Evolutionary conservation across 2,113 vertebrate genomes (phyloP).

Genomic region (Colossoma macropomum): DNA sequence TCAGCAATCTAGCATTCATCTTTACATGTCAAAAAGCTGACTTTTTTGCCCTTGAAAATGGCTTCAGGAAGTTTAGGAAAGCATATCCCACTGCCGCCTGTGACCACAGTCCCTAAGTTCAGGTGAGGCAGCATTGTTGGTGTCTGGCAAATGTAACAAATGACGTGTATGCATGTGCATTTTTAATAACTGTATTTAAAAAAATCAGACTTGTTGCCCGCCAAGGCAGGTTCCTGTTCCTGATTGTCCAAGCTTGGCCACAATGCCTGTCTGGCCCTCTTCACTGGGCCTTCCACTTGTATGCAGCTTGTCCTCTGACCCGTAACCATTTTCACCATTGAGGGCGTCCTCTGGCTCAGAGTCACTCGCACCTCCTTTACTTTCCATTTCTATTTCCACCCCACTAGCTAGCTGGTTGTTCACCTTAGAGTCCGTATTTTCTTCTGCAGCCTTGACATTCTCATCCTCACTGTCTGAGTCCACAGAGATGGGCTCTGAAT

Average conservation of each 20-base stretch:
- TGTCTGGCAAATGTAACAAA: slow-evolving; percentile 54
- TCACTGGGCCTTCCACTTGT: slow-evolving; percentile 83
- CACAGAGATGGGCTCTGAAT: slow-evolving; percentile 75
- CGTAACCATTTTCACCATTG: slow-evolving; percentile 81
- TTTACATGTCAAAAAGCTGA: slow-evolving; percentile 47
- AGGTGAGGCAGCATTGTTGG: slow-evolving; percentile 72
- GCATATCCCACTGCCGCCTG: slow-evolving; percentile 28
- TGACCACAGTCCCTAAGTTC: slow-evolving; percentile 54
- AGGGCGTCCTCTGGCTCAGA: slow-evolving; percentile 81
- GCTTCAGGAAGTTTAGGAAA: slow-evolving; percentile 60
- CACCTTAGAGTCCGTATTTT: slow-evolving; percentile 43
- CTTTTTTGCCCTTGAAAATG: slow-evolving; percentile 54
- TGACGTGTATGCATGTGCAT: slow-evolving; percentile 41
- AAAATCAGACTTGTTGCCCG: slow-evolving; percentile 71
- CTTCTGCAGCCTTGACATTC: slow-evolving; percentile 50
- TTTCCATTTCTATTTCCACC: slow-evolving; percentile 32
- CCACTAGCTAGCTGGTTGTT: slow-evolving; percentile 8
- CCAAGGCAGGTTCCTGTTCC: slow-evolving; percentile 67
- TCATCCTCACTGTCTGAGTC: slow-evolving; percentile 78
- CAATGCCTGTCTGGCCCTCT: slow-evolving; percentile 77
- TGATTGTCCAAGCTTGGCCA: slow-evolving; percentile 75
- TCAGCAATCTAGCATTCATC: slow-evolving; percentile 57
- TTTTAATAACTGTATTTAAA: slow-evolving; percentile 53
- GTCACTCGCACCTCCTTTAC: slow-evolving; percentile 72
- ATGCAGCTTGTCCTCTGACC: slow-evolving; percentile 73